These are phyloP conservation scores for Labia minor DNA, from an alignment of 2,888 invertebrate species.

Conservation along the genomic window DNA sequence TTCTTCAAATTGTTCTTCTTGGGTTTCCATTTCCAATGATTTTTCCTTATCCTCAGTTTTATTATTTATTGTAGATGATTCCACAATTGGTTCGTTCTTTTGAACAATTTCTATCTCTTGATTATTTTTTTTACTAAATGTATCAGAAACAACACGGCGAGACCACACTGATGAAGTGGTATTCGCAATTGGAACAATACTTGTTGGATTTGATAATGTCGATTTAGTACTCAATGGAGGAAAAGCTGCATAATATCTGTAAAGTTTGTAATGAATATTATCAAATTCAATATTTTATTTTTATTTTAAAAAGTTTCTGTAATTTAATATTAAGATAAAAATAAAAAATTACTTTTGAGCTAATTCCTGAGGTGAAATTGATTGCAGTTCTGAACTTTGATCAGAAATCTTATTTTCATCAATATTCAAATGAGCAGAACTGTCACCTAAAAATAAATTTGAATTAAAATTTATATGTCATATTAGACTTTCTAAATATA, in stretches of 20 bases:
- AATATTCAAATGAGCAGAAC: conserved; percentile 25
- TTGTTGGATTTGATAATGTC: neutral
- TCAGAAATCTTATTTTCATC: conserved; percentile 20
- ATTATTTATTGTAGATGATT: neutral
- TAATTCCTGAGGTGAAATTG: conserved; percentile 31
- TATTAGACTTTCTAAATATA: too few species aligned
- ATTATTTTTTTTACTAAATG: conserved; percentile 19
- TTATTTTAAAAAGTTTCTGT: neutral
- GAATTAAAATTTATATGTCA: too few species aligned
- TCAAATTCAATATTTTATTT: neutral
- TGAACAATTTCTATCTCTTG: conserved; percentile 17
- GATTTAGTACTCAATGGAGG: conserved; percentile 33
- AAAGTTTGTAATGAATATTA: conserved; percentile 18
- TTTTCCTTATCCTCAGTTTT: neutral
- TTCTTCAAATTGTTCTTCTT: conserved; percentile 34
- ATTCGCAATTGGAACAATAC: neutral
- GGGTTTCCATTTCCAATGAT: conserved; percentile 28
- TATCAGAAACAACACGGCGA: conserved; percentile 8
- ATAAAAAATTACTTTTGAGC: conserved; percentile 32
- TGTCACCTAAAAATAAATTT: conserved; percentile 22
- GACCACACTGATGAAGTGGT: neutral
- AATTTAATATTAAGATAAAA: too few species aligned
- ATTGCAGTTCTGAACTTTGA: conserved; percentile 18
- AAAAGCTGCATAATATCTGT: conserved; percentile 39
- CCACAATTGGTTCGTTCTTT: conserved; percentile 8